Base-by-base conservation (phyloP, 2,888 invertebrate genomes). In the Lypha dubia region DNA sequence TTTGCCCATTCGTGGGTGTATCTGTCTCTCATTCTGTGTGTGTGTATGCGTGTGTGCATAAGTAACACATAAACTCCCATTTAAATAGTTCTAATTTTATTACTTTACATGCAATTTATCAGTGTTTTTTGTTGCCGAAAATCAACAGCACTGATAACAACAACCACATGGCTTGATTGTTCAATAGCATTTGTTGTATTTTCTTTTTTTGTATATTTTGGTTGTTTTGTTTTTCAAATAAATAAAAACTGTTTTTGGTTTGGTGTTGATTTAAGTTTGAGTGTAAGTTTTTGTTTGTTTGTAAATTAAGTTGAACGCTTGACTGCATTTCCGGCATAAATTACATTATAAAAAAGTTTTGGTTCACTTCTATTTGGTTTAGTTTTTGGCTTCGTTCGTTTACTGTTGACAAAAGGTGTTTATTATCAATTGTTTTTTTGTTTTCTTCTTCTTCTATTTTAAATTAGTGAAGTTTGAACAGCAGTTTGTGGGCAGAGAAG, bases 301-400 rank as follows among this genome's bases (percentile, higher is more conserved):
- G 79, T 49, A 73, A 79, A 79, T 79, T 73, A n/a, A 73, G 79
- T 76, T 76, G 13, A 76, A 76, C 58, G 81, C 70, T 82, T 63
- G 75, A 63, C 63, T 82, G 75, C 51, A 76, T 63, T 70, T 79
- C 13, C 70, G 75, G 81, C 81, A 71, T 82, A 82, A 82, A 76
- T 76, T 82, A 70, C 68, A 63, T 62, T 73, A 60, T 56, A 63
- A 49, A 46, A 68, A 58, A 68, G 8, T 49, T 68, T 68, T 60
- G 51, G 35, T 49, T 46, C 46, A 38, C 20, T 71, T 46, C 53
- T 28, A 56, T 79, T 71, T 32, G 38, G 63, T 49, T 71, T 56
- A 32, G 51, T 8, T 63, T 65, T 58, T 38, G 49, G 49, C 38
- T 73, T 46, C 53, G 17, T 46, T 51, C 7, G 35, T 73, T 77